Conservation (phyloP, 2,888 invertebrate genomes). For the Cylindroiulus punctatus region DNA sequence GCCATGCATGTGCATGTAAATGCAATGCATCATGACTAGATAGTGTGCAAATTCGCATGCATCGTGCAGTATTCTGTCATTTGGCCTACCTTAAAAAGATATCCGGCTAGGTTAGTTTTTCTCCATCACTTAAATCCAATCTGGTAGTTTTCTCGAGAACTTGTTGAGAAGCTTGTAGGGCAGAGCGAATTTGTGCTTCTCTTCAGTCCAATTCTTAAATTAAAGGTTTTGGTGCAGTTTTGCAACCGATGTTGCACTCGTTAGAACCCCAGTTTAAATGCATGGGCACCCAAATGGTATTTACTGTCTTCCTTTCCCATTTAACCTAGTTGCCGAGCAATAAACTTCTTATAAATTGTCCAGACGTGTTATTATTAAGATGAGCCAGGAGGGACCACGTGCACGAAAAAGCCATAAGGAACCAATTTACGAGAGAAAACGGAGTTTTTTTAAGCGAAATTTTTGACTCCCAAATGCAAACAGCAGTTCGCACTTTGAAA, state of each 20-base stretch:
- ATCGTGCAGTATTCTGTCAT: background rate
- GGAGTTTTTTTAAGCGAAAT: background rate
- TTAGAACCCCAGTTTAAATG: conserved; percentile 9
- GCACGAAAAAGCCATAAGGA: conserved; percentile 40
- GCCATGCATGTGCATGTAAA: background rate
- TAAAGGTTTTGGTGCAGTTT: background rate
- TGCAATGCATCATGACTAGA: too few species aligned
- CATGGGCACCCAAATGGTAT: conserved; percentile 8
- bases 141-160: background rate
- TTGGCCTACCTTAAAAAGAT: background rate
- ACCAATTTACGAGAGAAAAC: conserved; percentile 24
- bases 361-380: conserved; percentile 45
- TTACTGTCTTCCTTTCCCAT: conserved; percentile 27
- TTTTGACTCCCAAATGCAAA: conserved; percentile 29
- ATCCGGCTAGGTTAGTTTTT: background rate
- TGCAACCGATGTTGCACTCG: conserved; percentile 15
- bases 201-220: background rate
- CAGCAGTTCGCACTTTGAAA: conserved; percentile 30
- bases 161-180: background rate
- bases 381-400: conserved; percentile 43
- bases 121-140: background rate
- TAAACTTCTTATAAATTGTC: conserved; percentile 45
- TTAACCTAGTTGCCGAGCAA: conserved; percentile 43
- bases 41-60: background rate
- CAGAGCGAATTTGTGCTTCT: background rate